Evolutionary conservation across 2,797 vertebrate genomes (phyloP).

Genomic region (Danio tinwini): DNA sequence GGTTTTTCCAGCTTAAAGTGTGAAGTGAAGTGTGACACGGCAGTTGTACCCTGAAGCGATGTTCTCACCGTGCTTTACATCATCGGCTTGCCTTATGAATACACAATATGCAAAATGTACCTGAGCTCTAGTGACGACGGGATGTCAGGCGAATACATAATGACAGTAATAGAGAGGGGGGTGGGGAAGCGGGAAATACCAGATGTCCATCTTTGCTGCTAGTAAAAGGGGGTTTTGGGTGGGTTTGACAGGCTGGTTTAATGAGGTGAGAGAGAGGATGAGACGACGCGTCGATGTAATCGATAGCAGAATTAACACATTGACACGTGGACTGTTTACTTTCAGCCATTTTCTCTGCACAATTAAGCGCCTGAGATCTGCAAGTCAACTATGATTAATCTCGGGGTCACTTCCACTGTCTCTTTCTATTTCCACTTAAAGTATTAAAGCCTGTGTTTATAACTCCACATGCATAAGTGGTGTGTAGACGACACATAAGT

Average conservation of each 20-base stretch:
- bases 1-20: conserved; percentile 25
- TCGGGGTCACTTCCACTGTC: conserved; percentile 53
- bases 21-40: conserved; percentile 1
- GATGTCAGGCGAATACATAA: conserved; percentile 48
- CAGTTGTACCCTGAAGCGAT: conserved; percentile 43
- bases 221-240: conserved; percentile 42
- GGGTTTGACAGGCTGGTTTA: conserved; percentile 67
- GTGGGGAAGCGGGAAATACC: conserved; percentile 40
- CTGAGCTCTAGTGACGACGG: conserved; percentile 42
- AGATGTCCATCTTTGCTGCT: conserved; percentile 59
- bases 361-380: conserved; percentile 76
- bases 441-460: conserved; percentile 49
- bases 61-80: conserved; percentile 40
- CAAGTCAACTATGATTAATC: conserved; percentile 74
- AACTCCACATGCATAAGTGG: background rate
- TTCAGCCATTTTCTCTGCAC: conserved; percentile 76
- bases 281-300: conserved; percentile 70
- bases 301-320: conserved; percentile 78
- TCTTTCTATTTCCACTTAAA: conserved; percentile 54
- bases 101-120: conserved; percentile 53
- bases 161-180: conserved; percentile 48
- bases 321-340: conserved; percentile 75
- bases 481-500: background rate
- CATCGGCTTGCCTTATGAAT: conserved; percentile 45
- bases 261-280: conserved; percentile 71